These are phyloP conservation scores for Peromyscus leucopus DNA, from an alignment of 2,113 vertebrate species.

Conservation along the genomic window DNA sequence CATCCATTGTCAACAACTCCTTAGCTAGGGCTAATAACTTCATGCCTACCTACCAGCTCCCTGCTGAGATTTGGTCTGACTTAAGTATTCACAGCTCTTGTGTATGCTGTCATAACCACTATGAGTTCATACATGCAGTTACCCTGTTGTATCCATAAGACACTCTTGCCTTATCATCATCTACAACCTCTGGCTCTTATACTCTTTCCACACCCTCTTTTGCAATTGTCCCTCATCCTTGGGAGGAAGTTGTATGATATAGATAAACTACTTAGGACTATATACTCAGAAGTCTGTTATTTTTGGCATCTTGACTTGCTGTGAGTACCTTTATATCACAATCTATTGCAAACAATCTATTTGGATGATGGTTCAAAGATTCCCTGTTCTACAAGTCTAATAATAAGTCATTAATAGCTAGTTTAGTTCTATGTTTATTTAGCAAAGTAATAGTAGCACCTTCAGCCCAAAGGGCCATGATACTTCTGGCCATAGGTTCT, in stretches of 20 bases:
- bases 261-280: not conserved
- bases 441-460: not conserved
- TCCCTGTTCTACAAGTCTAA: not conserved
- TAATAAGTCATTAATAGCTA: not conserved
- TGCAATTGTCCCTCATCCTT: not conserved
- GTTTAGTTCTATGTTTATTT: not conserved
- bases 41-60: not conserved
- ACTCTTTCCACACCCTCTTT: not conserved
- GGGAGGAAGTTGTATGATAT: not conserved
- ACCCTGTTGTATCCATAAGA: not conserved
- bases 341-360: not conserved
- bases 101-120: not conserved
- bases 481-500: not conserved
- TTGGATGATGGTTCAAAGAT: not conserved
- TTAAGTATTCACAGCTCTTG: not conserved
- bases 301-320: not conserved
- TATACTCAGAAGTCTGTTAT: not conserved
- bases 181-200: not conserved
- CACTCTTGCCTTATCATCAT: not conserved
- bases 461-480: not conserved
- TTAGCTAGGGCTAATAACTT: too few relatives aligned
- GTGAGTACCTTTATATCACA: not conserved
- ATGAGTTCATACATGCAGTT: not conserved
- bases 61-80: not conserved
- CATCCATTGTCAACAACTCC: not conserved